Conservation (phyloP, 2,113 vertebrate genomes). For the Grammomys dolichurus region DNA sequence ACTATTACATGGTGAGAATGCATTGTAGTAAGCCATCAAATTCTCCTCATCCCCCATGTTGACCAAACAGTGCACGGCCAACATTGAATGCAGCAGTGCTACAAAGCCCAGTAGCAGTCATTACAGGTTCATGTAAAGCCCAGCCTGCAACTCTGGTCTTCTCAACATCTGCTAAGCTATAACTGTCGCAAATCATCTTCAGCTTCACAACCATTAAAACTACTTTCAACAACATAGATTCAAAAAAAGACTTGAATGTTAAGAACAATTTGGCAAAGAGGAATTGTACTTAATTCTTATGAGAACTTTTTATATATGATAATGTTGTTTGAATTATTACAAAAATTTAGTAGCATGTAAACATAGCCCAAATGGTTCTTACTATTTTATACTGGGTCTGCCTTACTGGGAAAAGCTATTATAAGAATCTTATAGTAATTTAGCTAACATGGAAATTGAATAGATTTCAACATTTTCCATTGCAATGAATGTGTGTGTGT, state of each 20-base stretch:
- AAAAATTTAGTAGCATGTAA: constrained; percentile 74
- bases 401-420: constrained; percentile 77
- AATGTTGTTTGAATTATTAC: constrained; percentile 67
- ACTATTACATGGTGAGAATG: neutral
- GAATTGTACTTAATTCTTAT: constrained; percentile 67
- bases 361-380: constrained; percentile 63
- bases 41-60: neutral
- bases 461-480: constrained; percentile 83
- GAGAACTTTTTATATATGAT: constrained; percentile 60
- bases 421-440: constrained; percentile 78
- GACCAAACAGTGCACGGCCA: neutral
- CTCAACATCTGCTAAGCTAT: neutral
- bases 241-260: constrained; percentile 63
- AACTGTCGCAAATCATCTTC: constrained; percentile 58
- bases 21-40: neutral
- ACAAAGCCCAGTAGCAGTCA: neutral
- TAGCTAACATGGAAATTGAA: constrained; percentile 82
- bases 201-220: constrained; percentile 59
- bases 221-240: constrained; percentile 62
- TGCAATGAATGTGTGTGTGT: constrained; percentile 20
- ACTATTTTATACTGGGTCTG: constrained; percentile 68
- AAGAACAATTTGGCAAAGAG: constrained; percentile 64
- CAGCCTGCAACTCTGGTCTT: constrained; percentile 21
- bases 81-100: neutral
- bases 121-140: neutral